Conservation (phyloP, 1,140 invertebrate genomes). For the Scaptomyza montana region DNA sequence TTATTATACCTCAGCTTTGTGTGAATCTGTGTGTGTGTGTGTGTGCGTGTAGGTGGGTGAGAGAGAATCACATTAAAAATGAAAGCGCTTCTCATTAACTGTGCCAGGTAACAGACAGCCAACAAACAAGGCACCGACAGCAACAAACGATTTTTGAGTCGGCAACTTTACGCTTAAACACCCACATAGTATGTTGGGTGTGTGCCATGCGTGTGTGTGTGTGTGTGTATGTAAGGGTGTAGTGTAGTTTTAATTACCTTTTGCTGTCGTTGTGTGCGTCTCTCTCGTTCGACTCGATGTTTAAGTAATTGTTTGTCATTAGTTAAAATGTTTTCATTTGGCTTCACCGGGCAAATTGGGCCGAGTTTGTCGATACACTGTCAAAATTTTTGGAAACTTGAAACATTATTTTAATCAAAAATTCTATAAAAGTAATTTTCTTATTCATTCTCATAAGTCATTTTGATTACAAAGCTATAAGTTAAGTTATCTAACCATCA, state of each 20-base stretch:
- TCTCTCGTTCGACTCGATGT: constrained; percentile 66
- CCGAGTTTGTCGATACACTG: constrained; percentile 6
- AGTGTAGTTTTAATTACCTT: constrained; percentile 77
- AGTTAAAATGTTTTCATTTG: constrained; percentile 82
- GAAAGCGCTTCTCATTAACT: constrained; percentile 70
- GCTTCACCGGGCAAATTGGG: constrained; percentile 37
- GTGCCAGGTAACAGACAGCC: constrained; percentile 52
- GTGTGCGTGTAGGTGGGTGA: constrained; percentile 39
- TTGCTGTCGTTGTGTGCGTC: constrained; percentile 45
- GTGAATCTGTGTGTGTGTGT: not conserved
- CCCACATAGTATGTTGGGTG: constrained; percentile 16
- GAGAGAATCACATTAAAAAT: constrained; percentile 71
- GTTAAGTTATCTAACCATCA: too few species aligned
- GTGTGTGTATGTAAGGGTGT: constrained; percentile 21
- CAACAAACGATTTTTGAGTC: constrained; percentile 65
- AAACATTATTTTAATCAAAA: too few species aligned
- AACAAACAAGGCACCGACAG: constrained; percentile 32
- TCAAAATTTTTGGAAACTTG: too few species aligned
- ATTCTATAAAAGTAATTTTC: too few species aligned
- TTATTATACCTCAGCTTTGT: constrained; percentile 59
- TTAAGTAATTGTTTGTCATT: constrained; percentile 82
- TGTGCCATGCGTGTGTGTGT: constrained; percentile 21
- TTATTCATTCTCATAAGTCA: too few species aligned
- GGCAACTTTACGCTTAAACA: constrained; percentile 73
- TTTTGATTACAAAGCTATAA: too few species aligned